phyloP scores from a whole-genome alignment of 2,797 vertebrate genomes.

The Tachyglossus aculeatus region DNA sequence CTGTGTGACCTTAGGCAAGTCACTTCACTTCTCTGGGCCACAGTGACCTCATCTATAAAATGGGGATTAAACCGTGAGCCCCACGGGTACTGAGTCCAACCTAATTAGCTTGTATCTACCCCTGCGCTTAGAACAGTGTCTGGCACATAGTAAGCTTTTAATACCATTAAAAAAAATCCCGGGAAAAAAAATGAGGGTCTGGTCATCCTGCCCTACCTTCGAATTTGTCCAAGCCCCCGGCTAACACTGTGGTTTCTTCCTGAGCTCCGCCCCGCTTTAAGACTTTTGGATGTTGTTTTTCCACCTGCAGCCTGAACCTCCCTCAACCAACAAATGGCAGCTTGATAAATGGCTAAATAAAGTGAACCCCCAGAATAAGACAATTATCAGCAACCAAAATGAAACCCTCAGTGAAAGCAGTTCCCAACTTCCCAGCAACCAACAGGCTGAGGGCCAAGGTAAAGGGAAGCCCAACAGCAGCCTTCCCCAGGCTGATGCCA shows the following conservation, averaged over 20 bases:
- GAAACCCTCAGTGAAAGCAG: conserved; percentile 80
- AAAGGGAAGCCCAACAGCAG: conserved; percentile 83
- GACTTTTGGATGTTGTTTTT: conserved; percentile 36
- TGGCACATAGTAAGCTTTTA: no score
- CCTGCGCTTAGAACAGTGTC: no score
- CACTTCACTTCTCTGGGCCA: no score
- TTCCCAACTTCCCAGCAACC: conserved; percentile 75
- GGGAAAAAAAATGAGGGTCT: conserved; percentile 36
- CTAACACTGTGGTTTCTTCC: no score
- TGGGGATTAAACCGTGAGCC: no score
- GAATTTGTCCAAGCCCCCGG: neutral
- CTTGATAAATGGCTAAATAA: conserved; percentile 98
- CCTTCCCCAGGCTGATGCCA: conserved; percentile 80
- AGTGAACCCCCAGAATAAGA: conserved; percentile 93
- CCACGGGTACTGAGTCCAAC: no score
- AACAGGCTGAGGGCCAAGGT: conserved; percentile 77
- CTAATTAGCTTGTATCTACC: no score
- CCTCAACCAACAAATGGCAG: conserved; percentile 97
- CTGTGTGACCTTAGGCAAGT: no score
- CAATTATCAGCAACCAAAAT: conserved; percentile 86
- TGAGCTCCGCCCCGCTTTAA: conserved; percentile 4
- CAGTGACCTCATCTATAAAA: no score
- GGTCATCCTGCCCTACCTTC: neutral
- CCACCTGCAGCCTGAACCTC: conserved; percentile 87
- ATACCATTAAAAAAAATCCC: no score